phyloP scores from a whole-genome alignment of 2,797 vertebrate species.

The Ambastaia sidthimunki region DNA sequence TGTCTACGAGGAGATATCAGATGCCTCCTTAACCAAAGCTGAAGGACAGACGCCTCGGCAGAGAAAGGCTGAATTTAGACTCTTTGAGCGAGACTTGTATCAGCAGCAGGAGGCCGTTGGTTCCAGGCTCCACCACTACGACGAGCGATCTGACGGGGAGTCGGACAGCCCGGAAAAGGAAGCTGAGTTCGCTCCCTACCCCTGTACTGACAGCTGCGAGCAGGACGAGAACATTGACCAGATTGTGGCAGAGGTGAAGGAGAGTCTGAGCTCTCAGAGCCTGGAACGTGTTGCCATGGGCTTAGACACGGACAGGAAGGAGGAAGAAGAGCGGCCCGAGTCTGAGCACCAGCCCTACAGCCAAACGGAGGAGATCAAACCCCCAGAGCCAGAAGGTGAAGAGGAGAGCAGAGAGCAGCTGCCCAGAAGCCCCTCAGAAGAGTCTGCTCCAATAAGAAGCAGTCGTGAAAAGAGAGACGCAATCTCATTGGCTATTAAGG shows the following conservation, averaged over 20 bases:
- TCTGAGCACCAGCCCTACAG: constrained; percentile 58
- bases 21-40: constrained; percentile 65
- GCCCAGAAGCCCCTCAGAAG: constrained; percentile 60
- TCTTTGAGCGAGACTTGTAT: constrained; percentile 80
- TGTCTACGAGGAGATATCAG: constrained; percentile 95
- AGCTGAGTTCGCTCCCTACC: constrained; percentile 93
- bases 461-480: constrained; percentile 91
- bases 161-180: constrained; percentile 97
- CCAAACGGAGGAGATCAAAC: constrained; percentile 67
- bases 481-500: constrained; percentile 95
- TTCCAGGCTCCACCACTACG: constrained; percentile 93
- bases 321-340: constrained; percentile 75
- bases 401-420: constrained; percentile 44
- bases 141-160: constrained; percentile 93
- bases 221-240: constrained; percentile 92
- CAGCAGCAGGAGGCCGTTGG: constrained; percentile 92
- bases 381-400: constrained; percentile 44
- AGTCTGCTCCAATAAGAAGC: constrained; percentile 67
- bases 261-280: constrained; percentile 88
- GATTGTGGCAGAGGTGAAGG: constrained; percentile 86
- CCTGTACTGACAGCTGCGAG: constrained; percentile 90
- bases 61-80: constrained; percentile 76
- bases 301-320: constrained; percentile 81
- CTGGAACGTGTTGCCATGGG: constrained; percentile 78
- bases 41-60: constrained; percentile 74